phyloP scores from a whole-genome alignment of 1,140 invertebrate species.

The Teleogryllus occipitalis region DNA sequence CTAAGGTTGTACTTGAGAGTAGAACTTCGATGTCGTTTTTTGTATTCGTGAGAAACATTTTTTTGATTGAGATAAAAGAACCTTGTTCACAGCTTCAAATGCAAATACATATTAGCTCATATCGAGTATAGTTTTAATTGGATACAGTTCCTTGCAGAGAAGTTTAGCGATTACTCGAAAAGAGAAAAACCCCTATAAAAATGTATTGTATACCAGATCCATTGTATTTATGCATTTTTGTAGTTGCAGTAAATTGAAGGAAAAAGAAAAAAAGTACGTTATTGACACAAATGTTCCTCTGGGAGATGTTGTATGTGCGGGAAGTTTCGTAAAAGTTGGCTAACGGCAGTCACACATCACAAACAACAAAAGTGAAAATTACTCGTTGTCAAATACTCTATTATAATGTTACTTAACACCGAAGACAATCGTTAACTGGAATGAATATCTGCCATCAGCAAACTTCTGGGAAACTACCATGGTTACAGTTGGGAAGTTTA shows the following conservation, averaged over 20 bases:
- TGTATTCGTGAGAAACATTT: neutral
- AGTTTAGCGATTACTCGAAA: neutral
- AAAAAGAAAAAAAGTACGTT: neutral
- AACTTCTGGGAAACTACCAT: too few relatives aligned
- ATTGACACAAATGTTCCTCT: neutral
- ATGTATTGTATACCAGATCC: neutral
- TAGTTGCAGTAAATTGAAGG: neutral
- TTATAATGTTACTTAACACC: too few relatives aligned
- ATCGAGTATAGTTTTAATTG: neutral
- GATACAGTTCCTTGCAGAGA: neutral
- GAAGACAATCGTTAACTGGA: too few relatives aligned
- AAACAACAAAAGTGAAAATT: too few relatives aligned
- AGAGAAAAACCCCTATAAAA: neutral
- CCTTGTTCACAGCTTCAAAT: neutral
- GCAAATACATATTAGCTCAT: neutral
- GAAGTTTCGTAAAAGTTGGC: too few relatives aligned
- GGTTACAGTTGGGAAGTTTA: neutral
- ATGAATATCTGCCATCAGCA: too few relatives aligned
- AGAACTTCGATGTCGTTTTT: neutral
- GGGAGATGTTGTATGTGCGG: too few relatives aligned
- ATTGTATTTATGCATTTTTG: conserved; percentile 1
- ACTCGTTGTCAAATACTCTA: too few relatives aligned
- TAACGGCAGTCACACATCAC: too few relatives aligned
- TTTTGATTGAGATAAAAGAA: neutral
- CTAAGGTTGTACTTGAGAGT: neutral